These are phyloP conservation scores for Pholis gunnellus DNA, from an alignment of 2,113 vertebrate genomes.

Conservation along the genomic window DNA sequence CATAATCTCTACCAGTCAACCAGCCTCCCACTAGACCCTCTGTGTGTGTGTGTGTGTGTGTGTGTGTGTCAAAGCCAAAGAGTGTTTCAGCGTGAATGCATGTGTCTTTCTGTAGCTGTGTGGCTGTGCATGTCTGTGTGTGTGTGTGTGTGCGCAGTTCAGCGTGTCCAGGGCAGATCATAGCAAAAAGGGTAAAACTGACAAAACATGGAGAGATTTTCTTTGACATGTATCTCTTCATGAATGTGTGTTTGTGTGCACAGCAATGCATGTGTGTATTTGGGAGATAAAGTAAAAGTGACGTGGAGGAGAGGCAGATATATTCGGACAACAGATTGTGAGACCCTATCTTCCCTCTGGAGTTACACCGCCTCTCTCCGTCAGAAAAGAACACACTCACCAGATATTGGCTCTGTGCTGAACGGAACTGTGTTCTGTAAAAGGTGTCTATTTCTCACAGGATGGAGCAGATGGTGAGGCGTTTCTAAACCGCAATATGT, in stretches of 20 bases:
- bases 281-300: conserved; percentile 31
- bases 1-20: conserved; percentile 79
- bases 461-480: neutral
- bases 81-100: conserved; percentile 13
- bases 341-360: conserved; percentile 31
- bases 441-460: neutral
- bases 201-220: conserved; percentile 7
- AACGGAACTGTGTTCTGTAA: neutral
- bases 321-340: conserved; percentile 48
- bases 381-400: conserved; percentile 11
- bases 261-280: conserved; percentile 17
- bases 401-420: conserved; percentile 18
- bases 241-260: conserved; percentile 14
- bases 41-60: conserved; percentile 17
- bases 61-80: conserved; percentile 4
- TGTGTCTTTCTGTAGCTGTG: conserved; percentile 1
- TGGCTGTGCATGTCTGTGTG: neutral
- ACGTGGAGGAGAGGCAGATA: conserved; percentile 44
- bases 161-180: conserved; percentile 19
- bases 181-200: conserved; percentile 24
- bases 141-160: neutral
- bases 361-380: conserved; percentile 19
- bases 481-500: neutral
- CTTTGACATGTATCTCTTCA: conserved; percentile 34
- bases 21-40: conserved; percentile 62